These are phyloP conservation scores for Xiphorhynchus elegans DNA, from an alignment of 2,113 vertebrate species.

Conservation along the genomic window DNA sequence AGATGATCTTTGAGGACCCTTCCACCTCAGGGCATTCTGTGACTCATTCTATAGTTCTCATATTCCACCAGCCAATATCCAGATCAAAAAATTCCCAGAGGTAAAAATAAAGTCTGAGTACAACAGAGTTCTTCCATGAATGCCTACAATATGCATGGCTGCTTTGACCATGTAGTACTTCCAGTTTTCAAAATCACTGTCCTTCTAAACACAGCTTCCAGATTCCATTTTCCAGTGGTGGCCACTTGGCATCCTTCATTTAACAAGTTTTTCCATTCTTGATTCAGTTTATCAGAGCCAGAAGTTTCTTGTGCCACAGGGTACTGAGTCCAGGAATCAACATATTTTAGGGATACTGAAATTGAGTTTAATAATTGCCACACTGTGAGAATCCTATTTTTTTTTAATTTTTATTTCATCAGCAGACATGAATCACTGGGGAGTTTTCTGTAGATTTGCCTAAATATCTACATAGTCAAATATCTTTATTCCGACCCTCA, in stretches of 20 bases:
- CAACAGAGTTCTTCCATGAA: neutral
- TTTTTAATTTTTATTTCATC: neutral
- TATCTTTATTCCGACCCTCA: neutral
- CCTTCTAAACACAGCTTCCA: neutral
- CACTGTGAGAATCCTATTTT: neutral
- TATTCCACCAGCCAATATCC: neutral
- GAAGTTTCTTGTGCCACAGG: neutral
- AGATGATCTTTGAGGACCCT: neutral
- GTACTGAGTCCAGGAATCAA: neutral
- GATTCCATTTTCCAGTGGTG: neutral
- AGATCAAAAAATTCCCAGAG: neutral
- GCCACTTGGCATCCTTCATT: neutral
- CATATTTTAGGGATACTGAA: neutral
- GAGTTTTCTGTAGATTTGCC: rapidly evolving
- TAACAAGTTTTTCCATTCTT: neutral
- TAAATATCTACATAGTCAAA: neutral
- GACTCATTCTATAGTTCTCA: neutral
- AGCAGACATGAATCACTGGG: neutral
- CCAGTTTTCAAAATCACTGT: neutral
- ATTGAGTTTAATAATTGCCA: neutral
- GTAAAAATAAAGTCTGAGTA: neutral
- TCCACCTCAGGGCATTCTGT: neutral
- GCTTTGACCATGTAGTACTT: neutral
- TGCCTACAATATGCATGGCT: rapidly evolving
- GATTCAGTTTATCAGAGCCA: neutral